phyloP scores from a whole-genome alignment of 2,797 vertebrate species.

The Mormyrus hasselquistii region DNA sequence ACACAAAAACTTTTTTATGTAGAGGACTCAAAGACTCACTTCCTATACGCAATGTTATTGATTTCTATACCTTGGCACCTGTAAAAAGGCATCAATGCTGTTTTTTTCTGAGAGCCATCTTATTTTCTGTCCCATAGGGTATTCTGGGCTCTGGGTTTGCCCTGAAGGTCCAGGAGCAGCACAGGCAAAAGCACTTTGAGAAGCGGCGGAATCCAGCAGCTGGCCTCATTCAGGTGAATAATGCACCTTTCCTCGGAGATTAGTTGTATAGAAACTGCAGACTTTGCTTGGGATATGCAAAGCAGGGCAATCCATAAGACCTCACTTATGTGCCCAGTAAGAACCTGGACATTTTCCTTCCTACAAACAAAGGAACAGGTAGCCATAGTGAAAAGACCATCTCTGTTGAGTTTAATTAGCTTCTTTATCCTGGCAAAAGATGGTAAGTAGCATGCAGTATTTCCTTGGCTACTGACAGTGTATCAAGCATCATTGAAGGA shows the following conservation, averaged over 20 bases:
- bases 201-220: slow-evolving; percentile 93
- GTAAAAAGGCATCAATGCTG: not conserved
- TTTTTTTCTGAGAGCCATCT: not conserved
- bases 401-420: not conserved
- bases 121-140: slow-evolving; percentile 61
- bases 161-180: slow-evolving; percentile 95
- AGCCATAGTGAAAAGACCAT: not conserved
- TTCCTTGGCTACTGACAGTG: not conserved
- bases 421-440: not conserved
- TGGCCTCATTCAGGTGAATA: slow-evolving; percentile 82
- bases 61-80: not conserved
- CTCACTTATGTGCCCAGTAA: not conserved
- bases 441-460: not conserved
- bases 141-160: slow-evolving; percentile 96
- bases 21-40: not conserved
- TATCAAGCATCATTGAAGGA: not conserved
- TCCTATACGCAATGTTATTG: not conserved
- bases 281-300: not conserved
- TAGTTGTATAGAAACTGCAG: not conserved
- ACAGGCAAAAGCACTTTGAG: slow-evolving; percentile 96
- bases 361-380: not conserved
- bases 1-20: not conserved
- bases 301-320: not conserved
- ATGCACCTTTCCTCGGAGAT: not conserved
- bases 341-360: not conserved